These are phyloP conservation scores for Remorina albescens DNA, from an alignment of 2,797 vertebrate genomes.

Conservation along the genomic window DNA sequence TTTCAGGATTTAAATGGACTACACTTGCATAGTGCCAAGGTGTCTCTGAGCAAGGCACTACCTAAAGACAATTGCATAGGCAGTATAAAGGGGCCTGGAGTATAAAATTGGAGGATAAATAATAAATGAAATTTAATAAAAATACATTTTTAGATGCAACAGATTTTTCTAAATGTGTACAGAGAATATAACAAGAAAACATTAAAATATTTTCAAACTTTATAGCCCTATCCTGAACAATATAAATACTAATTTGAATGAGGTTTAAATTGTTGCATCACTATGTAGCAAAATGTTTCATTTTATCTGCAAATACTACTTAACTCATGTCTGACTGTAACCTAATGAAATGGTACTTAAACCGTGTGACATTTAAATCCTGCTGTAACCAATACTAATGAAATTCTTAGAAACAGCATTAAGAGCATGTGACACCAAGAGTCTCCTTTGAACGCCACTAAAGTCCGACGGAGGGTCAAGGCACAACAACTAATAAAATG, in stretches of 20 bases:
- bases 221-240: not conserved
- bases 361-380: constrained; percentile 57
- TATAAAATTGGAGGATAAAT: not conserved
- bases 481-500: constrained; percentile 25
- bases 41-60: constrained; percentile 55
- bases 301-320: constrained; percentile 19
- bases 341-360: constrained; percentile 37
- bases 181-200: not conserved
- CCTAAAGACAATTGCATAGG: constrained; percentile 1
- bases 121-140: no score
- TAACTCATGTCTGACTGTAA: constrained; percentile 36
- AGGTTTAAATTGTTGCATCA: not conserved
- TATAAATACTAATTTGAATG: not conserved
- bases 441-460: constrained; percentile 25
- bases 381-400: constrained; percentile 70
- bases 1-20: constrained; percentile 37
- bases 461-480: constrained; percentile 14
- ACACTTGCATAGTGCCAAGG: not conserved
- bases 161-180: not conserved
- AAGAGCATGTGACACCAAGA: constrained; percentile 63
- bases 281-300: not conserved
- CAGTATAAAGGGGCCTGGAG: not conserved
- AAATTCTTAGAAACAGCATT: constrained; percentile 66
- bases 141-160: no score
- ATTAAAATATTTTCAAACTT: not conserved